Evolutionary conservation across 2,113 vertebrate genomes (phyloP), one percentile per base, ranked within the genome.

Genomic region (Mus pahari): DNA sequence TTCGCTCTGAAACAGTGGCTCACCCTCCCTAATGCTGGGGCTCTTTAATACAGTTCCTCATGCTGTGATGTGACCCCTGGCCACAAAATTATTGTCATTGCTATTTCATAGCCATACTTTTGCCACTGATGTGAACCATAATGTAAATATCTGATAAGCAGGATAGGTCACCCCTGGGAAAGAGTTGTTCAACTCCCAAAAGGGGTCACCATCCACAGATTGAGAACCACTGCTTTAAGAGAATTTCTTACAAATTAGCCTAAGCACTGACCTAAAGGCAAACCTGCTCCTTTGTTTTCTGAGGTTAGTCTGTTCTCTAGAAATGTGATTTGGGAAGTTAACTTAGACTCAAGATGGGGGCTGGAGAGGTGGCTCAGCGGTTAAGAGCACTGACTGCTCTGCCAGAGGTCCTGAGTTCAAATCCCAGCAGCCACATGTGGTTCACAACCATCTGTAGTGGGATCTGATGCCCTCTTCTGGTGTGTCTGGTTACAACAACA

Each of bases 251-350:
- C 1, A 89, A 94, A 77, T 50, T 55, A 92, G 45, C 22, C n/a
- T 36, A 60, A 60, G 48, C 70, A 7, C 5, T 79, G 82, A 90
- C 20, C 26, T 58, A 79, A 88, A 50, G 36, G 79, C 75, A 93
- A 83, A 82, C 28, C 64, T 66, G 10, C 31, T 19, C 66, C 9
- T 70, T 93, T 88, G 31, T 87, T 90, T 92, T 82, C n/a, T 74
- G 55, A 81, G 48, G 55, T 95, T 82, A 39, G 71, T 78, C 92
- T 86, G 1, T 94, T 92, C 83, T 26, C 28, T 66, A 20, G 24
- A 45, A 79, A 90, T 75, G 17, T n/a, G 73, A 73, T 26, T 90
- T 92, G 36, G 91, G 48, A 83, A 82, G 86, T 70, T 77, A 96
- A 90, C 42, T 79, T 79, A 53, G 66, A 86, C 90, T 73, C 60